Evolutionary conservation across 1,140 invertebrate genomes (phyloP), one percentile per base, ranked within the genome.

Genomic region (Orussus abietinus): DNA sequence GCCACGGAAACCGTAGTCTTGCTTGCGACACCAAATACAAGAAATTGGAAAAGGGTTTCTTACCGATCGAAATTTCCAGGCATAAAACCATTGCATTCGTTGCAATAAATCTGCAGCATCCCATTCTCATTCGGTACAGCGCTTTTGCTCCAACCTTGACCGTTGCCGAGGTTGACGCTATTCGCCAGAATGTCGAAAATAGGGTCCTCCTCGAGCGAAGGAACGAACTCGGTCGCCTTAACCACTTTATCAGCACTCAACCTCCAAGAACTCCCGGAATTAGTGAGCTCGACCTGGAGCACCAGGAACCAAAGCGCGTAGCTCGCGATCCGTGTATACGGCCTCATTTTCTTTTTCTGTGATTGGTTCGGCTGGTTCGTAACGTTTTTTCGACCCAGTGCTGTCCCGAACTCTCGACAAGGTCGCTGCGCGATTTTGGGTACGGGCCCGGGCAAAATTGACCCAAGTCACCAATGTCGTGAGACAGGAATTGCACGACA

Each of bases 211-310:
- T 64, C 63, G 6, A 53, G 7, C n/a, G 51, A 38, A 3, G 44
- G 46, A 2, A 55, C 39, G 5, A 63, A 59, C n/a, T 64, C 59
- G 12, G 59, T 62, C 13, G 55, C 49, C 21, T 64, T 69, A n/a
- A 72, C 57, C 6, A 72, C 59, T 31, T 64, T 67, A 38, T 70
- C 69, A 6, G 61, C 64, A 30, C 47, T 70, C 2, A 71, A 40
- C 31, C 64, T 54, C 69, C 69, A 72, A 19, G 69, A 72, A 1
- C 67, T 70, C 5, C 69, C 55, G 5, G 68, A 70, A 30, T 69
- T 71, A 1, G 67, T 68, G 10, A 69, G 30, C 29, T 62, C 59
- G 12, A 69, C 57, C 36, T 71, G 70, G 7, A 72, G 49, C 5
- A 72, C 53, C 7, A 73, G 40, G 18, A 73, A 59, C 35, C 64